Evolutionary conservation across 2,113 vertebrate genomes (phyloP).

Genomic region (Heteronetta atricapilla): DNA sequence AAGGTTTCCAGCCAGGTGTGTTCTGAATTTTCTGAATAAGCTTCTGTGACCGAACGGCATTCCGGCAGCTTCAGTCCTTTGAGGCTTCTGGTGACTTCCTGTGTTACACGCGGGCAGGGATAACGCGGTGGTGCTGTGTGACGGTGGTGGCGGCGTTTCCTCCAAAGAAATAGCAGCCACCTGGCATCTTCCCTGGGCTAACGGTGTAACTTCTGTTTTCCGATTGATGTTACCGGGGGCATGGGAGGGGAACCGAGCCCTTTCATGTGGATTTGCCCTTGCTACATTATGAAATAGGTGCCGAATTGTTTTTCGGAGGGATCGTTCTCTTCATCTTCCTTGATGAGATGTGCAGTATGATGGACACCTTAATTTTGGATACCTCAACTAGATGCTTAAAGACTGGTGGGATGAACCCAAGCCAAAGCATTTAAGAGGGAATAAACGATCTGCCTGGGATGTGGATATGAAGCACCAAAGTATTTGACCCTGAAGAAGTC

Average conservation of each 20-base stretch:
- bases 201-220: not conserved
- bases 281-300: not conserved
- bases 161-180: not conserved
- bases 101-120: not conserved
- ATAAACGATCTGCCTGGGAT: not conserved
- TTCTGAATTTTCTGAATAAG: not conserved
- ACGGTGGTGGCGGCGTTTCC: not conserved
- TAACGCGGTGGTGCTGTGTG: not conserved
- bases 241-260: not conserved
- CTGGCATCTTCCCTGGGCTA: not conserved
- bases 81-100: not conserved
- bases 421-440: not conserved
- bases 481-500: not conserved
- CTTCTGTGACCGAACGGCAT: not conserved
- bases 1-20: not conserved
- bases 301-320: not conserved
- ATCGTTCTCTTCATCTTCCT: not conserved
- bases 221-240: not conserved
- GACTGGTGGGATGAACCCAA: not conserved
- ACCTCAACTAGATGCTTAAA: constrained; percentile 11
- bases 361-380: not conserved
- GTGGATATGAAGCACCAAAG: not conserved
- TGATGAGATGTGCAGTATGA: not conserved
- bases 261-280: not conserved
- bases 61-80: not conserved